Conservation (phyloP, 2,113 vertebrate genomes). For the Chrysemys picta region DNA sequence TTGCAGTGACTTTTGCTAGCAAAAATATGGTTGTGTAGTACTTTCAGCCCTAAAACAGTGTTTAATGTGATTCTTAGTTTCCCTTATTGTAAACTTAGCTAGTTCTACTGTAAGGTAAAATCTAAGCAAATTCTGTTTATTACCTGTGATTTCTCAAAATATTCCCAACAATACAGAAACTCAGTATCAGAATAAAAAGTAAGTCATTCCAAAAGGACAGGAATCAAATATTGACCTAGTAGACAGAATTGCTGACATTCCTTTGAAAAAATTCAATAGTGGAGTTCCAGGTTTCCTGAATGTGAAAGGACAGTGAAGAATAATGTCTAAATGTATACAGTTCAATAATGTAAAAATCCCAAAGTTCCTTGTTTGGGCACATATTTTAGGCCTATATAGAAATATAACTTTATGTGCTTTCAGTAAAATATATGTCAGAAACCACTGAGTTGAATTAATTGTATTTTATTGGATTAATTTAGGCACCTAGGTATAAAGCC, state of each 20-base stretch:
- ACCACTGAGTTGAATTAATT: neutral
- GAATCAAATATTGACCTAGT: neutral
- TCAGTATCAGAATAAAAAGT: neutral
- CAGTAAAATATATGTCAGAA: neutral
- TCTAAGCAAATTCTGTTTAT: neutral
- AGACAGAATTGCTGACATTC: neutral
- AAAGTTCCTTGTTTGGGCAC: neutral
- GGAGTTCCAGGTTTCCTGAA: neutral
- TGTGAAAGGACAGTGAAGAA: too few species aligned
- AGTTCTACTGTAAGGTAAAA: neutral
- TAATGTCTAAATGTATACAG: neutral
- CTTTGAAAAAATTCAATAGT: neutral
- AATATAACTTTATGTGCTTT: neutral
- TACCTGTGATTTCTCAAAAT: neutral
- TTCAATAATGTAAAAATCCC: neutral
- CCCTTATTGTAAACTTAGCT: neutral
- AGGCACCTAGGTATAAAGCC: fast-evolving
- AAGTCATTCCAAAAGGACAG: neutral
- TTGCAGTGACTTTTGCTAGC: neutral
- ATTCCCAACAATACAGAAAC: neutral
- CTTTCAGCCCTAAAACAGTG: neutral
- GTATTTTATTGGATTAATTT: neutral
- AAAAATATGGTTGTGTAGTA: neutral
- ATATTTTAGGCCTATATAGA: neutral
- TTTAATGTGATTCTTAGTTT: neutral